A percentile compares a stretch with the other conserved stretches of the same genome.
phyloP scores from a whole-genome alignment of 2,888 invertebrate genomes.

The Agrochola litura region DNA sequence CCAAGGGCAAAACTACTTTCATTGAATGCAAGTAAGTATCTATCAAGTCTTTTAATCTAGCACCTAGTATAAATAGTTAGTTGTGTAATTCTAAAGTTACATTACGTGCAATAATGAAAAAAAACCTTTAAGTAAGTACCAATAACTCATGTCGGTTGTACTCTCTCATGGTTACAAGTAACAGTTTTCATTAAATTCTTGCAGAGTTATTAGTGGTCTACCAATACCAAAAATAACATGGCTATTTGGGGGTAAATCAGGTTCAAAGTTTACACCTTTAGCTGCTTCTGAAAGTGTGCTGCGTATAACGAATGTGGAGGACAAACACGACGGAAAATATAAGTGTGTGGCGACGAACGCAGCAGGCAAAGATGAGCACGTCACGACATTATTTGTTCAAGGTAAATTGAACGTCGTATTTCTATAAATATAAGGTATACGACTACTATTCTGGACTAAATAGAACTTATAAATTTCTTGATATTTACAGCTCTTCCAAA shows the following conservation, averaged over 20 bases:
- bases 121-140: too few relatives aligned
- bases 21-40: slow-evolving; percentile 56
- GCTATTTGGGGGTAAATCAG: slow-evolving; percentile 27
- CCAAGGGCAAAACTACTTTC: slow-evolving; percentile 31
- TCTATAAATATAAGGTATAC: background rate
- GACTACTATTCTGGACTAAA: background rate
- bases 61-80: too few relatives aligned
- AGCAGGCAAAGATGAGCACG: slow-evolving; percentile 28
- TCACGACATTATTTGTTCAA: slow-evolving; percentile 40
- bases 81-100: too few relatives aligned
- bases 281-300: slow-evolving; percentile 13
- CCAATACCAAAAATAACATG: slow-evolving; percentile 54
- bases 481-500: slow-evolving; percentile 44
- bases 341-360: slow-evolving; percentile 48
- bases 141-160: background rate
- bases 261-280: slow-evolving; percentile 11
- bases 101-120: too few relatives aligned
- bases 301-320: slow-evolving; percentile 17
- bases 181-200: background rate
- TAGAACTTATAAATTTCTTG: background rate
- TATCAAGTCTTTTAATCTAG: too few relatives aligned
- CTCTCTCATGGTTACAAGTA: background rate
- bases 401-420: slow-evolving; percentile 19
- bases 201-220: slow-evolving; percentile 37
- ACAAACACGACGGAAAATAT: slow-evolving; percentile 43